A percentile compares a stretch with the other conserved stretches of the same genome.
These are phyloP conservation scores for Tachystola acroxantha DNA, from an alignment of 2,888 invertebrate genomes.

Conservation along the genomic window DNA sequence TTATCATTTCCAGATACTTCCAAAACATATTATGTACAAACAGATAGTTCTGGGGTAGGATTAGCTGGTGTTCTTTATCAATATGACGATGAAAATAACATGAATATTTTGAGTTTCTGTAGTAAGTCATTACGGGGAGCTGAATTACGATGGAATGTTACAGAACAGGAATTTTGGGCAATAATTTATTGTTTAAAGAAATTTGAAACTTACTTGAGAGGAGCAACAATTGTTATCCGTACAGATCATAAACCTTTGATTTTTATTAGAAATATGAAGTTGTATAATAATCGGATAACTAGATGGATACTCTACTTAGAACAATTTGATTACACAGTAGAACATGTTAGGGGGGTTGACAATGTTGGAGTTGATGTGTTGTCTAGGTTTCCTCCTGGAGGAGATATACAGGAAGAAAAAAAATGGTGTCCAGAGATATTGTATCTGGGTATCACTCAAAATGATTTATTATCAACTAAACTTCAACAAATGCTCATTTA, in stretches of 20 bases:
- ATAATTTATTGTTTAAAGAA: slow-evolving; percentile 19
- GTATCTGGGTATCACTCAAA: slow-evolving; percentile 8
- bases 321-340: slow-evolving; percentile 18
- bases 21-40: slow-evolving; percentile 12
- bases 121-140: slow-evolving; percentile 19
- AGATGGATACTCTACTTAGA: slow-evolving; percentile 21
- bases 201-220: slow-evolving; percentile 23
- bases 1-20: slow-evolving; percentile 4
- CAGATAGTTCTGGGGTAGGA: slow-evolving; percentile 18
- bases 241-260: slow-evolving; percentile 21
- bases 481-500: background rate
- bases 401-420: slow-evolving; percentile 12
- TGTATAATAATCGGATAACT: slow-evolving; percentile 17
- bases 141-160: slow-evolving; percentile 21
- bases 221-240: slow-evolving; percentile 15
- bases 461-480: slow-evolving; percentile 5
- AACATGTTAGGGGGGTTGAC: slow-evolving; percentile 14
- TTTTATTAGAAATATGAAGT: slow-evolving; percentile 20
- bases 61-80: slow-evolving; percentile 20
- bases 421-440: slow-evolving; percentile 2
- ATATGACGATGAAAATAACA: slow-evolving; percentile 8
- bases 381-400: slow-evolving; percentile 13
- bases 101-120: slow-evolving; percentile 15
- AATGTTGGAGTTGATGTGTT: slow-evolving; percentile 14
- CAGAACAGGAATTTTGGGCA: slow-evolving; percentile 22